Evolutionary conservation across 1,140 invertebrate species (phyloP).

Genomic region (Papilio machaon): DNA sequence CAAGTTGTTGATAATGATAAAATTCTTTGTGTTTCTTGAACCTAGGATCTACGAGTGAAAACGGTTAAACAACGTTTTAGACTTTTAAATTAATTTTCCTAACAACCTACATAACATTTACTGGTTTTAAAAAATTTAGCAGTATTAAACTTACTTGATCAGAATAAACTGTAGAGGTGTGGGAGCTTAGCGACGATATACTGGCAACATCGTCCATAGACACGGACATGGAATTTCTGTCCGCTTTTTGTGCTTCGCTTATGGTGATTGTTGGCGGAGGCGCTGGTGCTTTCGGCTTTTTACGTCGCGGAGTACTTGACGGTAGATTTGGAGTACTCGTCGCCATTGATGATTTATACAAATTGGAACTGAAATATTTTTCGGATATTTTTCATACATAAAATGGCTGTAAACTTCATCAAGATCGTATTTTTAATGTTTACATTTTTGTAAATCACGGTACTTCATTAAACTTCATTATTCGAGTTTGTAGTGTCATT

Average conservation of each 20-base stretch:
- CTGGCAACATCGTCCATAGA: conserved; percentile 76
- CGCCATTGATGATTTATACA: conserved; percentile 68
- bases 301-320: conserved; percentile 62
- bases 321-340: conserved; percentile 77
- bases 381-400: neutral
- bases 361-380: conserved; percentile 48
- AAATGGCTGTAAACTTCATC: no score
- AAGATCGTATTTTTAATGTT: no score
- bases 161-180: conserved; percentile 69
- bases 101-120: neutral
- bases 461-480: neutral
- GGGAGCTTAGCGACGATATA: conserved; percentile 73
- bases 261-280: conserved; percentile 53
- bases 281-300: conserved; percentile 71
- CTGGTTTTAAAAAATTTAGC: neutral
- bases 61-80: no score
- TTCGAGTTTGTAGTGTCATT: neutral
- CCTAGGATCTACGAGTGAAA: no score
- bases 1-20: neutral
- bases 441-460: no score
- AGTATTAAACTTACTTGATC: conserved; percentile 58
- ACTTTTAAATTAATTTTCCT: no score
- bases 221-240: conserved; percentile 55
- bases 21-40: neutral
- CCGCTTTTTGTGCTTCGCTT: conserved; percentile 43